A percentile compares a stretch with the other conserved stretches of the same genome.
Conservation (phyloP, 30 jellyfish, hydroid and myxozoan species). For the Aurelia aurita region DNA sequence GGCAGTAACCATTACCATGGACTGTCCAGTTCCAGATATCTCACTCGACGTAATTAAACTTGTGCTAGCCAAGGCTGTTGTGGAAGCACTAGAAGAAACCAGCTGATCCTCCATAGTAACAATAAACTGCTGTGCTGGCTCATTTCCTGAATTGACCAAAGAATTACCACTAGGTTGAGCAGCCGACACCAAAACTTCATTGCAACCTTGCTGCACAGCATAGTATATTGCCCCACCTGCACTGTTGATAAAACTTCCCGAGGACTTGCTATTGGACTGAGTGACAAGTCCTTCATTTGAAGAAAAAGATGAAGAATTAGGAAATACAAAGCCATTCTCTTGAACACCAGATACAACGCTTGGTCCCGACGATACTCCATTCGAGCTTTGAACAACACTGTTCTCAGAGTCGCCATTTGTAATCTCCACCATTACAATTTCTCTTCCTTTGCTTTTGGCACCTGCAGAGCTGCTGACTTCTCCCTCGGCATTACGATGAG, state of each 20-base stretch:
- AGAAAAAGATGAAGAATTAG: slow-evolving; percentile 3
- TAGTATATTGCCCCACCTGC: slow-evolving; percentile 18
- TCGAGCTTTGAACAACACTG: slow-evolving; percentile 57
- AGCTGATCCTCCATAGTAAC: slow-evolving; percentile 59
- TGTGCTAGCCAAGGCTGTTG: slow-evolving; percentile 30
- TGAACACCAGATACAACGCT: not conserved
- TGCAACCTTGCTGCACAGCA: slow-evolving; percentile 20
- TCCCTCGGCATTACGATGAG: slow-evolving; percentile 38
- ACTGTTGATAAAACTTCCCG: slow-evolving; percentile 14
- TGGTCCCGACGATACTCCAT: not conserved
- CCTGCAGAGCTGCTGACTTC: slow-evolving; percentile 78
- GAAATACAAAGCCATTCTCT: not conserved
- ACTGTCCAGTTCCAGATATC: slow-evolving; percentile 58
- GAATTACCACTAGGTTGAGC: slow-evolving; percentile 26
- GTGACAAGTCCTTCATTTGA: slow-evolving; percentile 23
- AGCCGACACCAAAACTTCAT: slow-evolving; percentile 39
- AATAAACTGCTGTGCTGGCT: slow-evolving; percentile 20
- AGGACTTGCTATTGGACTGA: slow-evolving; percentile 15
- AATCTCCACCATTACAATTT: slow-evolving; percentile 5
- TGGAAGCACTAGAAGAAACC: slow-evolving; percentile 45
- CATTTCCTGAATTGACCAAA: not conserved
- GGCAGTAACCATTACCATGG: slow-evolving; percentile 69
- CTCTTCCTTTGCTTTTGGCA: not conserved
- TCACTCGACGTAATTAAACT: slow-evolving; percentile 62
- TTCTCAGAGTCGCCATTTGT: slow-evolving; percentile 13